Conservation (phyloP, 1,140 invertebrate genomes). For the Sminthurinus signatus region DNA sequence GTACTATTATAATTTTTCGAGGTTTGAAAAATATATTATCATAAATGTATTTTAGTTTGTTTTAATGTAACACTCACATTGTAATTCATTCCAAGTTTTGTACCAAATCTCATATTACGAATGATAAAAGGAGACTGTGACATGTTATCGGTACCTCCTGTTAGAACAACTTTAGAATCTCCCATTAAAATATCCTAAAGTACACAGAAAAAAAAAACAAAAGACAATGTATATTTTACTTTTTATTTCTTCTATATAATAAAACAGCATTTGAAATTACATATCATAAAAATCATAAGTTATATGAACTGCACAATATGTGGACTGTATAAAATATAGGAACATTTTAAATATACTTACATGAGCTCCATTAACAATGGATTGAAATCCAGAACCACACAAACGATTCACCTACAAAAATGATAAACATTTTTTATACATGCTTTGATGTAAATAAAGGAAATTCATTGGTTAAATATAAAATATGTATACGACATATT, state of each 20-base stretch:
- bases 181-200: constrained; percentile 79
- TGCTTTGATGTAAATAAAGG: no score
- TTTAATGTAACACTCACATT: no score
- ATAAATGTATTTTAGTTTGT: no score
- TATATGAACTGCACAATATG: background rate
- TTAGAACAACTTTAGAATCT: constrained; percentile 81
- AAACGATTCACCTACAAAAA: constrained; percentile 80
- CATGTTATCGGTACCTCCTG: constrained; percentile 72
- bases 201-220: no score
- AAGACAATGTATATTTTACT: no score
- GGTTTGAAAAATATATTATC: no score
- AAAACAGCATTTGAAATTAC: no score
- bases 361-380: constrained; percentile 82
- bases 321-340: background rate
- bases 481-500: constrained; percentile 3
- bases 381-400: constrained; percentile 96
- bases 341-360: constrained; percentile 50
- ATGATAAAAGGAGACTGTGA: constrained; percentile 83
- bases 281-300: background rate
- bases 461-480: constrained; percentile 7
- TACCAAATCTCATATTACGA: constrained; percentile 81
- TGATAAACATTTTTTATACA: no score
- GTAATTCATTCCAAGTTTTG: constrained; percentile 67
- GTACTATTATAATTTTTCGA: no score
- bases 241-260: no score